Evolutionary conservation across 2,113 vertebrate genomes (phyloP).

Genomic region (Salvelinus sp.): DNA sequence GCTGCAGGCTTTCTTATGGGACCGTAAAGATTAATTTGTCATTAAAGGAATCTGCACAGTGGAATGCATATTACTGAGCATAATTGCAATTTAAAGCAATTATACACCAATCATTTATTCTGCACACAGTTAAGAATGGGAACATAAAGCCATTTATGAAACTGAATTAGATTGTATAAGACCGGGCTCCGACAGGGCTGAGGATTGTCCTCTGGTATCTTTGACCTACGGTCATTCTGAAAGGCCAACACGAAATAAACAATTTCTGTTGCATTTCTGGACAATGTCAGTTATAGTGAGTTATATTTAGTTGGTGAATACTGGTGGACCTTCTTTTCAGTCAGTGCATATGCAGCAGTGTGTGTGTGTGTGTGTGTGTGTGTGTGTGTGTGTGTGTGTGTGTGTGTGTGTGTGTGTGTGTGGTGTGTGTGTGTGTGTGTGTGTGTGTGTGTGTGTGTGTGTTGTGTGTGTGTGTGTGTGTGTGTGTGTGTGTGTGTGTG

Average conservation of each 20-base stretch:
- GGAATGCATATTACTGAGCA: conserved; percentile 54
- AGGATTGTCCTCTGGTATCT: background rate
- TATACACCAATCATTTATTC: conserved; percentile 50
- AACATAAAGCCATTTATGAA: conserved; percentile 53
- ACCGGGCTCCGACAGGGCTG: background rate
- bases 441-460: background rate
- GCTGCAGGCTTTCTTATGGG: conserved; percentile 42
- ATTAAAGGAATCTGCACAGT: conserved; percentile 37
- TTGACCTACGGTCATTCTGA: conserved; percentile 5
- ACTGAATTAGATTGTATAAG: conserved; percentile 36
- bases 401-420: background rate
- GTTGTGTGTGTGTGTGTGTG: background rate
- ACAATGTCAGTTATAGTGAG: no score
- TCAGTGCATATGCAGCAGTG: background rate
- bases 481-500: background rate
- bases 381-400: background rate
- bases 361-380: background rate
- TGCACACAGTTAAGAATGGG: conserved; percentile 51
- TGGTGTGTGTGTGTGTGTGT: background rate
- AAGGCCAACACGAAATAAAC: conserved; percentile 11
- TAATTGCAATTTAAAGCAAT: conserved; percentile 65
- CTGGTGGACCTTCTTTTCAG: no score
- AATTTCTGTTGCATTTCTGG: no score
- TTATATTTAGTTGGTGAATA: background rate
- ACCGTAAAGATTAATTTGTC: conserved; percentile 56